These are phyloP conservation scores for Muntiacus muntjak DNA, from an alignment of 2,113 vertebrate species.

Conservation along the genomic window DNA sequence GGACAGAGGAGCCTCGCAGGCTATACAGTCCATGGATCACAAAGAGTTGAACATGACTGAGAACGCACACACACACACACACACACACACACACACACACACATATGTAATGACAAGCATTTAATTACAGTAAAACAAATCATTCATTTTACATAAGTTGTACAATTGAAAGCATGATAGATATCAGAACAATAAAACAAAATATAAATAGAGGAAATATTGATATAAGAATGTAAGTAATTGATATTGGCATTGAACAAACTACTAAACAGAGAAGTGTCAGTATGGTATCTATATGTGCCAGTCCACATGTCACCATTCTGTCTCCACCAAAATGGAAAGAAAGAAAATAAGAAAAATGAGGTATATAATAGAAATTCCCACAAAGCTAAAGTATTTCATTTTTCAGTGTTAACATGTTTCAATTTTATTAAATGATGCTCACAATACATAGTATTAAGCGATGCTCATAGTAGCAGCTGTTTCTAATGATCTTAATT, in stretches of 20 bases:
- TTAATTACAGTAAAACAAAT: not conserved
- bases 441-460: not conserved
- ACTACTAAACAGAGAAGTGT: not conserved
- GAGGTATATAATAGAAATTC: not conserved
- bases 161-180: not conserved
- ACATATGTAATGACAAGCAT: not conserved
- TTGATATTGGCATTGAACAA: not conserved
- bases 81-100: not conserved
- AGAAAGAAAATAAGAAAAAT: not conserved
- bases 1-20: not conserved
- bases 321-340: not conserved
- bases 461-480: not conserved
- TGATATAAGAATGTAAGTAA: not conserved
- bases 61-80: accelerated
- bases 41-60: not conserved
- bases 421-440: not conserved
- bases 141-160: not conserved
- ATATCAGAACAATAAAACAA: not conserved
- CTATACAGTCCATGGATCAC: not conserved
- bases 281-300: not conserved
- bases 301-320: not conserved
- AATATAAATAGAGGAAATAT: not conserved
- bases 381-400: not conserved
- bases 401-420: not conserved
- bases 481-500: not conserved